Evolutionary conservation across 2,113 vertebrate genomes (phyloP).

Genomic region (Catharus fuscescens): DNA sequence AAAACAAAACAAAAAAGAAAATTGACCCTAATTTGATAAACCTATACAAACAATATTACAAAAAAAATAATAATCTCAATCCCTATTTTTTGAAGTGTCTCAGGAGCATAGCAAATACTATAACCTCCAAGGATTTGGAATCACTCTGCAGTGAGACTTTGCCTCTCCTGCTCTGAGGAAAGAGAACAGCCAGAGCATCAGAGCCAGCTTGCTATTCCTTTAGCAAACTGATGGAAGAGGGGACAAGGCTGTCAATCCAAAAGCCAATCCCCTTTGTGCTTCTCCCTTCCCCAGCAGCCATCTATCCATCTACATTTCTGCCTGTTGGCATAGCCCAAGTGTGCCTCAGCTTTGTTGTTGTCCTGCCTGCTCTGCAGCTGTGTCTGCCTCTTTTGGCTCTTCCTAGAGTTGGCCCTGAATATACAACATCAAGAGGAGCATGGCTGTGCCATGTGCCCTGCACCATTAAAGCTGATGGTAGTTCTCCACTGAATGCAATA

Average conservation of each 20-base stretch:
- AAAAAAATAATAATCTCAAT: not conserved
- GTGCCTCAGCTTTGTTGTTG: not conserved
- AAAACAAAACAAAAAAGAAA: not conserved
- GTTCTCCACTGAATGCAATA: not conserved
- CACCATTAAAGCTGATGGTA: not conserved
- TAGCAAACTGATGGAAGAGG: not conserved
- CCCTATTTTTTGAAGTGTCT: not conserved
- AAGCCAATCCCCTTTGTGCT: not conserved
- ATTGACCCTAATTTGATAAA: not conserved
- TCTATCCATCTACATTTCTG: not conserved
- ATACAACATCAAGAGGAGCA: not conserved
- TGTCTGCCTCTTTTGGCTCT: not conserved
- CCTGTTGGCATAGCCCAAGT: not conserved
- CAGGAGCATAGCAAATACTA: not conserved
- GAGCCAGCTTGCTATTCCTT: not conserved
- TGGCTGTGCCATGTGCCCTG: not conserved
- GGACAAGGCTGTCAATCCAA: not conserved
- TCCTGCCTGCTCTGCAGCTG: not conserved
- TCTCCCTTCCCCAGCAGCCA: not conserved
- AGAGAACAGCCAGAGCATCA: not conserved
- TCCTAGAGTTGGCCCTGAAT: not conserved
- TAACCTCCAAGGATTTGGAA: not conserved
- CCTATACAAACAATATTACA: not conserved
- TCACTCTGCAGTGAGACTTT: not conserved
- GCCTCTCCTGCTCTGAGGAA: not conserved